Evolutionary conservation across 2,888 invertebrate species (phyloP).

Genomic region (Aphodius sticticus): DNA sequence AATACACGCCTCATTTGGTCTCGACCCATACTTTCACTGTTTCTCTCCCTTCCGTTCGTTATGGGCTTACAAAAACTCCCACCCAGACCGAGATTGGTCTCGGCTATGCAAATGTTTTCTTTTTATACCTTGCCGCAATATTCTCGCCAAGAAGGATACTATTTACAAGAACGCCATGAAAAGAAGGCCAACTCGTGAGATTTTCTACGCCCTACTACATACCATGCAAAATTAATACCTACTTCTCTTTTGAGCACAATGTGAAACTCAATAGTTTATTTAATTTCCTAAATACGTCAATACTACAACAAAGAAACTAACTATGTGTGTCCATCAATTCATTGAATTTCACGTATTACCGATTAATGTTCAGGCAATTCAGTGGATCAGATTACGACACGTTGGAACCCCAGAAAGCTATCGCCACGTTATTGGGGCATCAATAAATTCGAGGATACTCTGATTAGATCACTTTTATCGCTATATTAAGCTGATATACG

Average conservation of each 20-base stretch:
- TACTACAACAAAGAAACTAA: too few species aligned
- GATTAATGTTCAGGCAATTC: background rate
- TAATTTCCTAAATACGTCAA: too few species aligned
- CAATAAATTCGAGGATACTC: background rate
- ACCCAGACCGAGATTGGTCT: background rate
- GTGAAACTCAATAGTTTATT: too few species aligned
- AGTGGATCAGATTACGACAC: background rate
- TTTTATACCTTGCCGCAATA: background rate
- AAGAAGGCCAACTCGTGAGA: background rate
- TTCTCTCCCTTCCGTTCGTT: background rate
- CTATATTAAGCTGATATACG: background rate
- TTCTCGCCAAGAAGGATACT: background rate
- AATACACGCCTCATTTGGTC: background rate
- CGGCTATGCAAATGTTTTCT: background rate
- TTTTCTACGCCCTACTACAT: background rate
- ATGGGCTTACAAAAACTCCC: background rate
- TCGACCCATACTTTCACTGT: background rate
- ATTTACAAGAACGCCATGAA: background rate
- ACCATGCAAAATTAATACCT: too few species aligned
- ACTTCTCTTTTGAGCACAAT: too few species aligned
- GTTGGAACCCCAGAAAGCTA: background rate
- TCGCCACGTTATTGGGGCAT: background rate
- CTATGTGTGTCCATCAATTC: too few species aligned
- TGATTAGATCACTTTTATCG: slow-evolving; percentile 4
- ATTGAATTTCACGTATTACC: background rate